Percentiles rank a stretch among this genome's conserved stretches.
phyloP scores from a whole-genome alignment of 1,140 invertebrate genomes.

The Trachelipus rathkii region DNA sequence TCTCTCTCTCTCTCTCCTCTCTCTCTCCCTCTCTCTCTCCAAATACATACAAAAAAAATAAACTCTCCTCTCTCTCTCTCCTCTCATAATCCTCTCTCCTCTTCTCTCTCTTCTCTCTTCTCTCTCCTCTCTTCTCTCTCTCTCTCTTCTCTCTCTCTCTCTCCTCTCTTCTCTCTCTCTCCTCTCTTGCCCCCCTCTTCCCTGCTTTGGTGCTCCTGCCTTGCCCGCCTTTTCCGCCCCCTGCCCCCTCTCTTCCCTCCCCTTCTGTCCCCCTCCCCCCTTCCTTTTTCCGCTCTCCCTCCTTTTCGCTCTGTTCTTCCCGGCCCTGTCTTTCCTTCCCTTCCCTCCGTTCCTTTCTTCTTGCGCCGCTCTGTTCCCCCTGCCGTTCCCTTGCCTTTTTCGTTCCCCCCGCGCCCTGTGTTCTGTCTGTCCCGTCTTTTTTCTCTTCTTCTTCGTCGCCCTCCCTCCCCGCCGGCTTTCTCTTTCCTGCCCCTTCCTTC shows the following conservation, averaged over 20 bases:
- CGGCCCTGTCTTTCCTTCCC: not conserved
- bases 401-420: too few relatives aligned
- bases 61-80: not conserved
- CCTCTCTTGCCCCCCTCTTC: not conserved
- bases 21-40: not conserved
- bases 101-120: not conserved
- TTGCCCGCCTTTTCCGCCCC: not conserved
- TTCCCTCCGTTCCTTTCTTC: not conserved
- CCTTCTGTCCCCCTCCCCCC: not conserved
- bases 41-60: too few relatives aligned
- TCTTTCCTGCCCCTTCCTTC: not conserved
- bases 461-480: not conserved
- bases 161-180: not conserved
- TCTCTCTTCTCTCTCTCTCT: not conserved
- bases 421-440: not conserved
- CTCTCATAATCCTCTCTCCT: not conserved
- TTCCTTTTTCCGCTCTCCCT: not conserved
- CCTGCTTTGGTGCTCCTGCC: not conserved
- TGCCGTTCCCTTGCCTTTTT: not conserved
- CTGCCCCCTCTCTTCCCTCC: not conserved
- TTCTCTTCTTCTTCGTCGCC: not conserved
- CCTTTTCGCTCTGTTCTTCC: not conserved
- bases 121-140: not conserved
- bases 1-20: not conserved
- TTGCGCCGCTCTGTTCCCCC: not conserved